Conservation (phyloP, 92 coral and sea anemone genomes). For the Palythoa grandiflora region DNA sequence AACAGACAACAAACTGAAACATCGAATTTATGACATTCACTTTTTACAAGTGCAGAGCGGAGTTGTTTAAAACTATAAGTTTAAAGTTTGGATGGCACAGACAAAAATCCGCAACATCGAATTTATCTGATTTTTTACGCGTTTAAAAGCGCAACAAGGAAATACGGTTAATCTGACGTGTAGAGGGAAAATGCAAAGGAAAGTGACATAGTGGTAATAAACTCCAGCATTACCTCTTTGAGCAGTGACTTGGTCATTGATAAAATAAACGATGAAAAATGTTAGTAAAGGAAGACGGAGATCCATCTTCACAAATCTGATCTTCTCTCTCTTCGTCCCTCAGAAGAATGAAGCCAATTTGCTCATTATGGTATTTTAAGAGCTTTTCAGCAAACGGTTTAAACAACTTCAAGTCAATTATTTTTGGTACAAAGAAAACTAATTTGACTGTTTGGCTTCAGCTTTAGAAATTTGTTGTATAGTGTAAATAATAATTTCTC, state of each 20-base stretch:
- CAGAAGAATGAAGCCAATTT: neutral
- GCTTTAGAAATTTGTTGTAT: neutral
- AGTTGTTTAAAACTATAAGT: too few relatives aligned
- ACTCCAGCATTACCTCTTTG: neutral
- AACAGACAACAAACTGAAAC: too few relatives aligned
- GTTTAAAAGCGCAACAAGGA: too few relatives aligned
- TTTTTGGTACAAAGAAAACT: neutral
- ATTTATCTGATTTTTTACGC: too few relatives aligned
- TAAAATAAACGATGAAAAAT: neutral
- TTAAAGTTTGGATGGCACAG: too few relatives aligned
- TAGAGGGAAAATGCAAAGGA: neutral
- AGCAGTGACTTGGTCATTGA: slow-evolving; percentile 6
- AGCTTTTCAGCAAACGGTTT: neutral
- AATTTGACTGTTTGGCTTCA: neutral
- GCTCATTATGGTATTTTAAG: neutral
- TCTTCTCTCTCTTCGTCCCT: neutral
- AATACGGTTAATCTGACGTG: neutral
- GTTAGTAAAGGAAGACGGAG: neutral
- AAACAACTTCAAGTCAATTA: neutral
- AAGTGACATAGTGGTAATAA: neutral
- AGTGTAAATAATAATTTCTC: neutral
- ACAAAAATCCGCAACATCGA: too few relatives aligned
- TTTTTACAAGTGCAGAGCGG: too few relatives aligned
- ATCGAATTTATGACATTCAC: too few relatives aligned
- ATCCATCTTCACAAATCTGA: neutral